Evolutionary conservation across 2,888 invertebrate genomes (phyloP), one percentile per base, ranked within the genome.

Genomic region (Thera britannica): DNA sequence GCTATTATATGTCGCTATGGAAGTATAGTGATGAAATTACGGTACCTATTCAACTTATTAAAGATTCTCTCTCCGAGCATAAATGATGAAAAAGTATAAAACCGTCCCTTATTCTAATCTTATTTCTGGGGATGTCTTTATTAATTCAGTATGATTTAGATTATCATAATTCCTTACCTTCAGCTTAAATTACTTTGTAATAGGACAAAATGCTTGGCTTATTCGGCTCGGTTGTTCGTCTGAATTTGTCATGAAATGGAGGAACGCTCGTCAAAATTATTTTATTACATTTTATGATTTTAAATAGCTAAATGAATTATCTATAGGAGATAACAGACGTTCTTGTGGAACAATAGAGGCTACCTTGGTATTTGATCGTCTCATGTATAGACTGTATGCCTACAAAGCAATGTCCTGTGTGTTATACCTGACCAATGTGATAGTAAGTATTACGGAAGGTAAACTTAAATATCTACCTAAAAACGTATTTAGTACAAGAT

Each of bases 111-210:
- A 52, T 56, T 56, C 62, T 68, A 68, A 71, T 71, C 71, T 71
- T 71, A 71, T 71, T 70, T 63, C 63, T 63, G 57, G 70, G 46
- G 71, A 75, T 75, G 74, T 77, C 77, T 77, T 76, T 76, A 79
- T 80, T 80, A 79, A 80, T 80, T 79, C 79, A 77, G 78, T 78
- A 78, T 78, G 75, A 80, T 78, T 80, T 72, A 74, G 75, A 80
- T 80, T 80, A 80, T 80, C 79, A 80, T 80, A 78, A 80, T 79
- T 78, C 68, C 78, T 72, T 79, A 78, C 74, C 77, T 80, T 77
- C 75, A 76, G 74, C 75, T 65, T 77, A 74, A 80, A 78, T 80
- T 76, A 79, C 76, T 79, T 78, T 78, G 75, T 78, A 78, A 78
- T 78, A 72, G 72, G 70, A 80, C 78, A 78, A 77, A 78, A 70